Conservation (phyloP, 2,797 vertebrate species). For the Enoplosus armatus region DNA sequence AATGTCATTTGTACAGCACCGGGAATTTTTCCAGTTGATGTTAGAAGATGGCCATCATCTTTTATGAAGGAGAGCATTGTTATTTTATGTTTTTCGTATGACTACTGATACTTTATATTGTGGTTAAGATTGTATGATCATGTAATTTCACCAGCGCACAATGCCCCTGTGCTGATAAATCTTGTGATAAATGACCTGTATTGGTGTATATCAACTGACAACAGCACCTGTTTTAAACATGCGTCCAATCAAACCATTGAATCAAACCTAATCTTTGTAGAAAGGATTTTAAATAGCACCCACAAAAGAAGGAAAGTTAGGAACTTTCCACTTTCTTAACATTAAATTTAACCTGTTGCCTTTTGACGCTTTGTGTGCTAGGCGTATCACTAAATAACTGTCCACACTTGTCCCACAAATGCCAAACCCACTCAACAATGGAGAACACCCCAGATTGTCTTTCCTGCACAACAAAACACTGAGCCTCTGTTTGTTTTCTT, state of each 20-base stretch:
- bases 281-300: neutral
- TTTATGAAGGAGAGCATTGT: neutral
- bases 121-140: neutral
- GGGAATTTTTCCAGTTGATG: neutral
- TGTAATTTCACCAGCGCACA: neutral
- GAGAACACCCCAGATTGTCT: slow-evolving; percentile 23
- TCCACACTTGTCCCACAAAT: slow-evolving; percentile 12
- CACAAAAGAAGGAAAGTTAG: neutral
- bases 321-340: neutral
- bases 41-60: neutral
- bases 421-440: slow-evolving; percentile 7
- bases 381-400: slow-evolving; percentile 10
- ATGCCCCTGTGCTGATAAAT: neutral
- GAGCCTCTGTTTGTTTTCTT: slow-evolving; percentile 34
- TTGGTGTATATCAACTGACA: neutral
- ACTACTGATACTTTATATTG: neutral
- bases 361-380: neutral
- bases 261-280: neutral
- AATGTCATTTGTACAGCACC: neutral
- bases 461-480: slow-evolving; percentile 2
- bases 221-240: neutral
- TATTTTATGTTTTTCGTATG: neutral
- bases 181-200: neutral
- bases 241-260: neutral
- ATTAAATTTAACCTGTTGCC: neutral